phyloP scores from a whole-genome alignment of 2,888 invertebrate genomes.

The Lasioglossum vierecki region DNA sequence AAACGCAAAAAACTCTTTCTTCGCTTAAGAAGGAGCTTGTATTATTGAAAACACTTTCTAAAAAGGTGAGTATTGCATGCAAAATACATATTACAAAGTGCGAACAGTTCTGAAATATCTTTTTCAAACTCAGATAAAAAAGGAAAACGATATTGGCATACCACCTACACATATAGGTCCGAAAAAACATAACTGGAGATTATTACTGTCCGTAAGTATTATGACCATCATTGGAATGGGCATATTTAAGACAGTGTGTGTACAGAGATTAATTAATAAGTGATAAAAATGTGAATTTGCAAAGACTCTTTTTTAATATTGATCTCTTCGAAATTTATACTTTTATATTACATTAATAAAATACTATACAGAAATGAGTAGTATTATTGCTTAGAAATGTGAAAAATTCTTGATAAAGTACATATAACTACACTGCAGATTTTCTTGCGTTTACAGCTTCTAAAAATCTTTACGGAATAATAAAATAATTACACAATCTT shows the following conservation, averaged over 20 bases:
- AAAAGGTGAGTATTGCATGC: conserved; percentile 59
- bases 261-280: conserved; percentile 70
- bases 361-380: conserved; percentile 28
- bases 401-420: conserved; percentile 29
- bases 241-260: conserved; percentile 68
- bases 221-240: conserved; percentile 73
- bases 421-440: not conserved
- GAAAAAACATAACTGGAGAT: conserved; percentile 67
- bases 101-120: conserved; percentile 10
- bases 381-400: conserved; percentile 29
- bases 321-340: conserved; percentile 21
- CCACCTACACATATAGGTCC: conserved; percentile 74
- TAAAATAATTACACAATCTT: not conserved
- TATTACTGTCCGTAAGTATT: conserved; percentile 71
- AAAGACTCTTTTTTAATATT: not conserved
- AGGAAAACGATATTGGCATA: conserved; percentile 62
- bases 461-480: not conserved
- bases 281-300: conserved; percentile 46
- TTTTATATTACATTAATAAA: conserved; percentile 22
- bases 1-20: conserved; percentile 62
- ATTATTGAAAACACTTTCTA: conserved; percentile 64
- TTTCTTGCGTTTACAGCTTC: not conserved
- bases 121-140: conserved; percentile 68
- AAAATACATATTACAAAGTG: conserved; percentile 1
- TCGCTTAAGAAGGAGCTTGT: conserved; percentile 68